These are phyloP conservation scores for Habropoda laboriosa DNA, from an alignment of 1,140 invertebrate genomes.

Conservation along the genomic window DNA sequence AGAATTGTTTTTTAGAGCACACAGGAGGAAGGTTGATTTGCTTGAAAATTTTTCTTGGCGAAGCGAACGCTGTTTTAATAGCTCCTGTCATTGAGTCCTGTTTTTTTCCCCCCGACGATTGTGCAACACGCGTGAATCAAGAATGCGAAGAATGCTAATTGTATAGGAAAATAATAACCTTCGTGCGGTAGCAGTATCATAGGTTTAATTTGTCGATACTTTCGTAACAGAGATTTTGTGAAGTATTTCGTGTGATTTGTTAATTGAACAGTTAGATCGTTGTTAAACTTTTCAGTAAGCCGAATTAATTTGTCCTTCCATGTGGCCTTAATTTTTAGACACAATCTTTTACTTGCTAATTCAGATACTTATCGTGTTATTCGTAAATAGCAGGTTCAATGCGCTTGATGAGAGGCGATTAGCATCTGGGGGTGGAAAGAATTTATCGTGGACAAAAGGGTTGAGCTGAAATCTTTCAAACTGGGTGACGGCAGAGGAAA, in stretches of 20 bases:
- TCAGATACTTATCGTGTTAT: constrained; percentile 48
- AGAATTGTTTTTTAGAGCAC: no score
- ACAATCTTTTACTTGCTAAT: no score
- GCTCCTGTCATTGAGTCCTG: background rate
- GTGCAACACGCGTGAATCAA: background rate
- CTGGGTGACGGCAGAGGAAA: constrained; percentile 79
- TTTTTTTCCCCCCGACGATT: background rate
- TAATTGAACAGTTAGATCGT: no score
- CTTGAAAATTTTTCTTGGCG: no score
- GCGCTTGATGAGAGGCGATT: constrained; percentile 11
- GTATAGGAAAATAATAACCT: background rate
- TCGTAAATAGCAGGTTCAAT: constrained; percentile 32
- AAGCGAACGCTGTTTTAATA: no score
- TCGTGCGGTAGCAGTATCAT: no score
- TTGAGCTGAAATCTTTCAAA: constrained; percentile 67
- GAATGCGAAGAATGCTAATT: background rate
- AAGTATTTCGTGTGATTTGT: no score
- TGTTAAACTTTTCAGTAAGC: no score
- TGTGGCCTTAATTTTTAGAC: background rate
- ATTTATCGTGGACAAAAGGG: constrained; percentile 56
- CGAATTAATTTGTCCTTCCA: background rate
- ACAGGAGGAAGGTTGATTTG: no score
- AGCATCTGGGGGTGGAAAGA: constrained; percentile 1
- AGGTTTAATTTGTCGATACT: no score
- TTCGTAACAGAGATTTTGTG: background rate